phyloP scores from a whole-genome alignment of 2,888 invertebrate genomes.

The Hyalella azteca region DNA sequence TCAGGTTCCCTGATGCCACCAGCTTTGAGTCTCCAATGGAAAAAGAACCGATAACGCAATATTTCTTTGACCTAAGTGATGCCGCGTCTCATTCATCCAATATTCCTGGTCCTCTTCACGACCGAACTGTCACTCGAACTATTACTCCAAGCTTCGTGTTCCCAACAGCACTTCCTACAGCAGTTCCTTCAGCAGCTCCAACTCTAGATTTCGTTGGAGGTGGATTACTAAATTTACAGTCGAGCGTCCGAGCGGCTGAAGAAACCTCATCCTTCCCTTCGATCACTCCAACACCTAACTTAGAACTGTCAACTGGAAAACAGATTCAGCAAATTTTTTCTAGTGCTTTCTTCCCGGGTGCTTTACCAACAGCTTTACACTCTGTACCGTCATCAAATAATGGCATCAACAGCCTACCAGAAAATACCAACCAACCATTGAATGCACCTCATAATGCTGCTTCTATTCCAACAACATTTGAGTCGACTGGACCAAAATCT shows the following conservation, averaged over 20 bases:
- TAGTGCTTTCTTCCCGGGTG: constrained; percentile 2
- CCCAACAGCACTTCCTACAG: background rate
- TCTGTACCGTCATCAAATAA: too few species aligned
- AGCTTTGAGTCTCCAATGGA: constrained; percentile 39
- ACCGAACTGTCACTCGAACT: constrained; percentile 7
- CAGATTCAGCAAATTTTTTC: background rate
- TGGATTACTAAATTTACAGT: background rate
- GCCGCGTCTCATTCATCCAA: constrained; percentile 38
- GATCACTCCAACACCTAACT: background rate
- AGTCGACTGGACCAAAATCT: background rate
- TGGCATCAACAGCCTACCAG: too few species aligned
- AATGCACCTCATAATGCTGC: background rate
- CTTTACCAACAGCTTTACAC: background rate
- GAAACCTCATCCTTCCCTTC: background rate
- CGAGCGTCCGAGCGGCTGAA: background rate
- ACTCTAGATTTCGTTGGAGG: background rate
- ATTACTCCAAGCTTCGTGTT: background rate
- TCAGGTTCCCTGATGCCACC: background rate
- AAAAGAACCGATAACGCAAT: constrained; percentile 56
- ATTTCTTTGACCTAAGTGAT: constrained; percentile 54
- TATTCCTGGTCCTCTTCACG: constrained; percentile 50
- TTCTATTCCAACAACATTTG: background rate
- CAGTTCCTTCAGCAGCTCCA: background rate
- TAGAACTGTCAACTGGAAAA: background rate
- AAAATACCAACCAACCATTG: too few species aligned